Evolutionary conservation across 2,888 invertebrate species (phyloP).

Genomic region (Cheilosia urbana): DNA sequence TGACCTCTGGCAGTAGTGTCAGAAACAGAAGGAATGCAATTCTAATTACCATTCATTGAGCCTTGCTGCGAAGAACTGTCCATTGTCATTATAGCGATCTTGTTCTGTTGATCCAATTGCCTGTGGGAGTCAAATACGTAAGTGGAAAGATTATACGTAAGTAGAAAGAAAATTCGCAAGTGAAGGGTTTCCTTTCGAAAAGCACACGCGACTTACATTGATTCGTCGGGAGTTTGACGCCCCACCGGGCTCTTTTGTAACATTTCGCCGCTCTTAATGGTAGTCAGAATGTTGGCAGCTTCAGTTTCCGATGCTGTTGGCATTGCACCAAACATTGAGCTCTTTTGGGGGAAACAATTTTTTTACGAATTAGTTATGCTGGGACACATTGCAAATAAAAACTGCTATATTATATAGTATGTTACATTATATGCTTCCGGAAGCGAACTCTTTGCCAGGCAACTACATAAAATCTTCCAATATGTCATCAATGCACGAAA

Average conservation of each 20-base stretch:
- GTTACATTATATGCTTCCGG: not conserved
- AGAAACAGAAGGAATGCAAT: not conserved
- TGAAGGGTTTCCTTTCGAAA: not conserved
- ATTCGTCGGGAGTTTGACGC: conserved; percentile 38
- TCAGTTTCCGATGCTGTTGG: conserved; percentile 81
- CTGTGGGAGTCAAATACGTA: not conserved
- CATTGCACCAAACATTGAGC: conserved; percentile 56
- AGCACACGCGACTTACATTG: conserved; percentile 34
- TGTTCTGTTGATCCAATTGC: conserved; percentile 47
- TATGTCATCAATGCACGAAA: not conserved
- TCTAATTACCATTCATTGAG: conserved; percentile 51
- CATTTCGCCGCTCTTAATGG: conserved; percentile 81
- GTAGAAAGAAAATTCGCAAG: not conserved
- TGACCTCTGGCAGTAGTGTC: too few species aligned
- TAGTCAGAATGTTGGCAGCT: conserved; percentile 82
- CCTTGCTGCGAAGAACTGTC: conserved; percentile 46
- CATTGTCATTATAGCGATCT: conserved; percentile 43
- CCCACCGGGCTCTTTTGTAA: conserved; percentile 61
- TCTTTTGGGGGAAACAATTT: not conserved
- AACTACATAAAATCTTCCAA: conserved; percentile 8
- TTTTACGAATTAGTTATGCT: too few species aligned
- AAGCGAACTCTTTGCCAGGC: conserved; percentile 3
- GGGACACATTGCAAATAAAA: not conserved
- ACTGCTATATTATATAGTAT: conserved; percentile 2
- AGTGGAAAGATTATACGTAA: not conserved